A percentile compares a stretch with the other conserved stretches of the same genome.
These are phyloP conservation scores for Bombyx huttoni DNA, from an alignment of 2,888 invertebrate genomes.

Conservation along the genomic window DNA sequence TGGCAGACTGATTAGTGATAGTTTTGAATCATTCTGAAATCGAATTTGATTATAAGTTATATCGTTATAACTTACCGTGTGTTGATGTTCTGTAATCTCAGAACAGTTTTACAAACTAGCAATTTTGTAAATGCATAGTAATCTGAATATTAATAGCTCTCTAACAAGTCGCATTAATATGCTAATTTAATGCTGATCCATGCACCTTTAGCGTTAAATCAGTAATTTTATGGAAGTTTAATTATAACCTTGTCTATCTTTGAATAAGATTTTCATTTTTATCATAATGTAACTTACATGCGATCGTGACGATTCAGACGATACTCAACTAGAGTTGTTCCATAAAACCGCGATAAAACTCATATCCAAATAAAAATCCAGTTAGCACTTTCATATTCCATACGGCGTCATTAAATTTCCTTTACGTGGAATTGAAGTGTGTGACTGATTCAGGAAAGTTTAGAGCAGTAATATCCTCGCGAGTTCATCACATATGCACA, in stretches of 20 bases:
- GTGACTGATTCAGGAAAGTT: constrained; percentile 37
- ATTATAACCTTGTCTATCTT: background rate
- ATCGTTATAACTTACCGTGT: background rate
- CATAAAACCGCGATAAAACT: background rate
- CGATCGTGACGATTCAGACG: background rate
- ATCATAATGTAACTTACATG: background rate
- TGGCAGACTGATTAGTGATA: constrained; percentile 25
- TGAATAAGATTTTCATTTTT: background rate
- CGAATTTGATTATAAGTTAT: background rate
- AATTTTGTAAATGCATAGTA: background rate
- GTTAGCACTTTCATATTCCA: constrained; percentile 14
- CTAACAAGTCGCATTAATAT: background rate
- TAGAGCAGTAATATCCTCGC: constrained; percentile 32
- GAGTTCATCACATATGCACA: constrained; percentile 59
- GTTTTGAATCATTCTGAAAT: constrained; percentile 11
- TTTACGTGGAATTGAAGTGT: constrained; percentile 17
- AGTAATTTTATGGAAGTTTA: background rate
- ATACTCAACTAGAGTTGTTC: background rate
- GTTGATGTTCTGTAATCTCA: no score
- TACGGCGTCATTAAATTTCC: constrained; percentile 13
- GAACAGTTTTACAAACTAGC: background rate
- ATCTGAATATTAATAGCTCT: background rate
- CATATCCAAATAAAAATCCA: constrained; percentile 11
- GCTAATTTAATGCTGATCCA: background rate
- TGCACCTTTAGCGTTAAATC: background rate